phyloP scores from a whole-genome alignment of 2,113 vertebrate species.

The Rhea pennata region DNA sequence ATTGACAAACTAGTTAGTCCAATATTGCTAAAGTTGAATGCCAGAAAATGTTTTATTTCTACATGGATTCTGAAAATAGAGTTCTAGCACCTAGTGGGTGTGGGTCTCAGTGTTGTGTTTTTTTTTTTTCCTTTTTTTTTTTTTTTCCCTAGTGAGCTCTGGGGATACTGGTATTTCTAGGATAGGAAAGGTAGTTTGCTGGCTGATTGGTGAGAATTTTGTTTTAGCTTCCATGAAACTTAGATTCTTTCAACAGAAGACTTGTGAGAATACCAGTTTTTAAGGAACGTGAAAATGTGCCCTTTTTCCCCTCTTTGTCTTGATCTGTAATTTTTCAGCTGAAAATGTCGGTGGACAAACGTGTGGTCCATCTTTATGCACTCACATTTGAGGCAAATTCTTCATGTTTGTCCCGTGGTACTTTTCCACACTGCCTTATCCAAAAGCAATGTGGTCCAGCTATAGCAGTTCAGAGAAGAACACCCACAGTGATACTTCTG shows the following conservation, averaged over 20 bases:
- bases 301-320: neutral
- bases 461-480: too few species aligned
- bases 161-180: neutral
- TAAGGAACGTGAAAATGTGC: too few species aligned
- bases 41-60: neutral
- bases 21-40: neutral
- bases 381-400: neutral
- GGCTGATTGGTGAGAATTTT: neutral
- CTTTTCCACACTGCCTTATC: neutral
- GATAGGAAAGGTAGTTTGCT: neutral
- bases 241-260: neutral
- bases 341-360: neutral
- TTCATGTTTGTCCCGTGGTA: neutral
- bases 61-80: neutral
- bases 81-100: neutral
- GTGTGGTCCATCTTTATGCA: neutral
- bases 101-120: too few species aligned
- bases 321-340: neutral
- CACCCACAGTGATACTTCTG: neutral
- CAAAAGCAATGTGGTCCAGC: fast-evolving
- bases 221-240: neutral
- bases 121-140: fast-evolving
- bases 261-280: too few species aligned
- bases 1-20: neutral
- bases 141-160: neutral